Evolutionary conservation across 1,140 invertebrate species (phyloP).

Genomic region (Zaprionus ghesquierei): DNA sequence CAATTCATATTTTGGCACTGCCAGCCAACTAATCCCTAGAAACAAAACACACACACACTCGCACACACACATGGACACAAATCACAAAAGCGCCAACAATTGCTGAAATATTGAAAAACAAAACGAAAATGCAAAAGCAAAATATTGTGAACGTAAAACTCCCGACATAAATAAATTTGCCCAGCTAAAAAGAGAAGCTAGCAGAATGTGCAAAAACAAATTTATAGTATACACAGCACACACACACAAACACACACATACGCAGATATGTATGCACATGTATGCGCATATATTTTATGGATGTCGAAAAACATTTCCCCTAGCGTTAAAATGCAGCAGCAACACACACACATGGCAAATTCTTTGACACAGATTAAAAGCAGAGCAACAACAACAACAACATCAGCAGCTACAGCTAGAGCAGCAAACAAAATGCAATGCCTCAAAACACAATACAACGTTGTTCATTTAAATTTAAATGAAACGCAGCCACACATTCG

Average conservation of each 20-base stretch:
- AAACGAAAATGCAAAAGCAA: slow-evolving; percentile 31
- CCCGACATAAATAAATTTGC: slow-evolving; percentile 49
- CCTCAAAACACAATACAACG: slow-evolving; percentile 50
- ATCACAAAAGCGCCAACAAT: slow-evolving; percentile 41
- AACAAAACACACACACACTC: slow-evolving; percentile 25
- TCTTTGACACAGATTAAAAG: slow-evolving; percentile 68
- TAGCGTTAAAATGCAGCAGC: slow-evolving; percentile 47
- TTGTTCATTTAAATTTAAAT: slow-evolving; percentile 66
- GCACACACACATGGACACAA: slow-evolving; percentile 17
- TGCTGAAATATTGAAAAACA: slow-evolving; percentile 51
- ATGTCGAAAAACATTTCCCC: slow-evolving; percentile 61
- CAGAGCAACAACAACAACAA: slow-evolving; percentile 27
- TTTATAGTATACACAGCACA: slow-evolving; percentile 31
- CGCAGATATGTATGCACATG: neutral
- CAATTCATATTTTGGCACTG: slow-evolving; percentile 62
- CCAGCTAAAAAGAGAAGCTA: slow-evolving; percentile 23
- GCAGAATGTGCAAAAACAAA: slow-evolving; percentile 44
- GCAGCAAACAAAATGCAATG: slow-evolving; percentile 33
- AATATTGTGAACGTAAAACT: slow-evolving; percentile 33
- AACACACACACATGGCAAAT: slow-evolving; percentile 41
- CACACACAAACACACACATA: neutral
- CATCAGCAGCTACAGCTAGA: slow-evolving; percentile 1
- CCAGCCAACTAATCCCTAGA: slow-evolving; percentile 51
- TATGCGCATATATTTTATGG: slow-evolving; percentile 40
- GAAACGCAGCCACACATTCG: slow-evolving; percentile 49